Percentiles rank a stretch among this genome's conserved stretches.
Conservation (phyloP, 2,797 vertebrate genomes). For the Huso huso region DNA sequence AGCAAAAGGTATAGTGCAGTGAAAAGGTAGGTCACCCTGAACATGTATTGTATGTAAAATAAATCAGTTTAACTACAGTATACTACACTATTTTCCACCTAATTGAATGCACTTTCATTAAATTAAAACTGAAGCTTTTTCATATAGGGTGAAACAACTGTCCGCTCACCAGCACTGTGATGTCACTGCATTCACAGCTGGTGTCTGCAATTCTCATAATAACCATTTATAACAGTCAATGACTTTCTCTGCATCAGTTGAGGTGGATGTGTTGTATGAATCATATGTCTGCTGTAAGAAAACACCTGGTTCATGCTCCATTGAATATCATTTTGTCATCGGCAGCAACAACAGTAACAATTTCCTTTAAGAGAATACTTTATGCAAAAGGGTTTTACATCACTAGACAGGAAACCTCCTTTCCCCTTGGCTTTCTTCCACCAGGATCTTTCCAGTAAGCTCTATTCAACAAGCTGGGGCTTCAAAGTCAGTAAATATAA, state of each 20-base stretch:
- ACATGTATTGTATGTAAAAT: too few species aligned
- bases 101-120: too few species aligned
- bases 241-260: neutral
- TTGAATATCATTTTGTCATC: neutral
- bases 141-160: too few species aligned
- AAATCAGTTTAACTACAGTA: too few species aligned
- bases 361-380: neutral
- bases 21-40: too few species aligned
- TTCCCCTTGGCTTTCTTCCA: neutral
- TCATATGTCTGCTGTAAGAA: neutral
- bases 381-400: neutral
- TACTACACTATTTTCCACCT: too few species aligned
- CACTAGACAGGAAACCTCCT: conserved; percentile 7
- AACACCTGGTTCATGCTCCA: neutral
- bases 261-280: neutral
- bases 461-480: neutral
- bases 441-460: neutral
- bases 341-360: neutral
- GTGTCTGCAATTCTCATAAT: neutral
- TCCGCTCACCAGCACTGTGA: neutral
- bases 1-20: too few species aligned
- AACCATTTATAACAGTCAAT: conserved; percentile 1
- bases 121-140: too few species aligned
- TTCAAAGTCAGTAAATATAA: too few species aligned
- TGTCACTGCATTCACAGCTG: conserved; percentile 5